Conservation (phyloP, 1,140 invertebrate species). For the Acromyrmex heyeri region DNA sequence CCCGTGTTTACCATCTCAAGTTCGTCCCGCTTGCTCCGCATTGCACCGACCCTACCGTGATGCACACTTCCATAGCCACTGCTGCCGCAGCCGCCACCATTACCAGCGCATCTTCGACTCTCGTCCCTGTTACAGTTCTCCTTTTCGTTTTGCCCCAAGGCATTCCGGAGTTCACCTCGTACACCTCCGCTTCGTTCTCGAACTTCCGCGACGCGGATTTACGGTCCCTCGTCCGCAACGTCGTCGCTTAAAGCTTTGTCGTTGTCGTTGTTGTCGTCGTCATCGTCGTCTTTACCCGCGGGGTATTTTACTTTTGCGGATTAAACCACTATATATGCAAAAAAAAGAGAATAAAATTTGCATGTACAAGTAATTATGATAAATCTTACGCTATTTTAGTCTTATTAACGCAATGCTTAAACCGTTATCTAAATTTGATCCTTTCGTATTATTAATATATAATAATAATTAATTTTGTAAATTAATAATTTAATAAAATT, state of each 20-base stretch:
- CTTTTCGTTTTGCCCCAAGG: conserved; percentile 57
- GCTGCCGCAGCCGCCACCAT: background rate
- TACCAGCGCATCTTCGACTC: conserved; percentile 19
- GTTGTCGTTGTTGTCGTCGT: conserved; percentile 17
- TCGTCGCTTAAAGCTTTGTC: conserved; percentile 64
- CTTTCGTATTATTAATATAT: no score
- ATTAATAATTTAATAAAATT: conserved; percentile 14
- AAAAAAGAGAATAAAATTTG: conserved; percentile 9
- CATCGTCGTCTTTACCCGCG: conserved; percentile 10
- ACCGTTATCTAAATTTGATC: background rate
- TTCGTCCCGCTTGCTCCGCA: conserved; percentile 7
- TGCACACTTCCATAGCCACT: background rate
- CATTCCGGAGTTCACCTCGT: conserved; percentile 58
- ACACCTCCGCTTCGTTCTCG: conserved; percentile 51
- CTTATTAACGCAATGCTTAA: background rate
- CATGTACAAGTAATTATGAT: background rate
- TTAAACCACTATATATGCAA: conserved; percentile 47
- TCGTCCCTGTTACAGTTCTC: conserved; percentile 14
- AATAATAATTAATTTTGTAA: conserved; percentile 4
- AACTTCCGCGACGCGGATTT: conserved; percentile 72
- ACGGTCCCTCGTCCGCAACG: conserved; percentile 57
- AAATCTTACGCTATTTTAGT: background rate
- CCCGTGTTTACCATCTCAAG: conserved; percentile 66
- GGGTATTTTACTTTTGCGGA: conserved; percentile 46
- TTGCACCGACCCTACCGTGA: background rate